Base-by-base conservation (phyloP, 2,888 invertebrate genomes). In the Melitaea athalia region DNA sequence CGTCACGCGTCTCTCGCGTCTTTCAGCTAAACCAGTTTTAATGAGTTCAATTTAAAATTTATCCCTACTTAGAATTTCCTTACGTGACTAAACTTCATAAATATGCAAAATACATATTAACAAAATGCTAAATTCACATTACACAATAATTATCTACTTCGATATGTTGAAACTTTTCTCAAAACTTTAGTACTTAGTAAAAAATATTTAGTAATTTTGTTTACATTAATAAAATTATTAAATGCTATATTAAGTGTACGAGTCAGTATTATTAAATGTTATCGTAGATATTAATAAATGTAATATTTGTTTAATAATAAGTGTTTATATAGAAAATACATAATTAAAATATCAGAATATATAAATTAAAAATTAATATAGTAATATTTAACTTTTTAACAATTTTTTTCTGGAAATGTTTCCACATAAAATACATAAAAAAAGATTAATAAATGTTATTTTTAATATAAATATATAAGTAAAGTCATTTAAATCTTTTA, bases 41-140 rank as follows among this genome's bases (percentile, higher is more conserved):
- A 73, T 71, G 57, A 67, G 68, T 72, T 74, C 38, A 24, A 49
- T 45, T 11, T 42, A 49, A 67, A 67, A 66, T 60, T 69, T 66
- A 62, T 63, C 60, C 47, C 43, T 64, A 63, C 66, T 74, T 72
- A 33, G 63, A 70, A 70, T 68, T 67, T 49, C 33, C 50, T 52
- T 59, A 64, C 69, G 73, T 73, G 72, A 72, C 72, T 57, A 17
- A 50, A 67, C 63, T 75, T 69, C 42, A 15, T 68, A 65, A 71
- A 69, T 64, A 68, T 63, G 55, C 68, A 69, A 68, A 70, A 69
- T 55, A 70, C 55, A 24, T 3, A 24, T 24, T 24, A 2, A 24
- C 24, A 24, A 24, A 24, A 24, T 24, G 24, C 24, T 24, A 24
- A 24, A 24, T 60, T 49, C 1, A 15, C 60, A 63, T 64, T 64